Evolutionary conservation across 2,797 vertebrate species (phyloP).

Genomic region (Brachymystax lenok): DNA sequence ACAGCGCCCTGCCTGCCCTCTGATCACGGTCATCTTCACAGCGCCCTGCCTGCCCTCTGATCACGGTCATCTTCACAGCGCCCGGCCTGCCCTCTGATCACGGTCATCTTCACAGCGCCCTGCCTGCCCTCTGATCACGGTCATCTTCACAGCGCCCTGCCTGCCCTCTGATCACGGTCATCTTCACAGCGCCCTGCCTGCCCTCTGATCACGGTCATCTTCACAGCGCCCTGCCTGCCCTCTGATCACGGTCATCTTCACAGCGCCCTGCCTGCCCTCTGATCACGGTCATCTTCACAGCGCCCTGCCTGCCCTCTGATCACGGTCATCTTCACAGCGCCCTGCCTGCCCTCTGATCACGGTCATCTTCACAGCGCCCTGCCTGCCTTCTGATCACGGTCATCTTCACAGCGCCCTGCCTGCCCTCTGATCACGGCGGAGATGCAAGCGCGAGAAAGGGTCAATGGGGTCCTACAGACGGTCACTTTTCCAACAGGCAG

Average conservation of each 20-base stretch:
- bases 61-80: conserved; percentile 49
- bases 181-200: conserved; percentile 51
- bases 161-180: too few species aligned
- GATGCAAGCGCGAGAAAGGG: conserved; percentile 28
- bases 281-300: conserved; percentile 48
- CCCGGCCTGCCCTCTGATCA: conserved; percentile 47
- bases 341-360: conserved; percentile 46
- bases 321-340: conserved; percentile 49
- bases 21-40: conserved; percentile 49
- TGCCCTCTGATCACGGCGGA: conserved; percentile 42
- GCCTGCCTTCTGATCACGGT: too few species aligned
- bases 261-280: conserved; percentile 45
- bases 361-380: conserved; percentile 50
- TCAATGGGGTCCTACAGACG: conserved; percentile 36
- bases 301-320: conserved; percentile 48
- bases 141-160: conserved; percentile 53
- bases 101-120: conserved; percentile 51
- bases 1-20: conserved; percentile 44
- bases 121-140: conserved; percentile 42
- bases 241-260: too few species aligned
- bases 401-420: too few species aligned
- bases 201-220: too few species aligned
- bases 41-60: conserved; percentile 48
- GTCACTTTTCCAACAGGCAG: conserved; percentile 33
- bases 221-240: conserved; percentile 44